phyloP scores from a whole-genome alignment of 2,797 vertebrate species.

The Chromobotia macracanthus region DNA sequence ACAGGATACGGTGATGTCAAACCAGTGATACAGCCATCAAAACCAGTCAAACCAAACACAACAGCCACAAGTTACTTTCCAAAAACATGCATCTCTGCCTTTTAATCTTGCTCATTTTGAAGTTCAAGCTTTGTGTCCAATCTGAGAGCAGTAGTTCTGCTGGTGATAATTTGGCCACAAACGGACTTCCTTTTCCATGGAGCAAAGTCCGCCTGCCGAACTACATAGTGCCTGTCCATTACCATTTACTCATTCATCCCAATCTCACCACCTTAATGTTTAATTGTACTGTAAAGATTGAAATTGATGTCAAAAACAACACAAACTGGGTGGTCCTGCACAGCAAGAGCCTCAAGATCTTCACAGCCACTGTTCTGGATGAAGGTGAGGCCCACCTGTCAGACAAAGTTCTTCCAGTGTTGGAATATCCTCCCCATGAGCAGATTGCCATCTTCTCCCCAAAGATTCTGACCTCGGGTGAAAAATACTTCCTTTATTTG shows the following conservation, averaged over 20 bases:
- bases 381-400: constrained; percentile 67
- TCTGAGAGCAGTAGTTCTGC: constrained; percentile 49
- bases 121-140: constrained; percentile 52
- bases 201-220: constrained; percentile 70
- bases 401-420: constrained; percentile 75
- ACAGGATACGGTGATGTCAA: constrained; percentile 12
- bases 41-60: constrained; percentile 6
- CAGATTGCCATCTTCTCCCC: constrained; percentile 82
- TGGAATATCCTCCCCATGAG: constrained; percentile 78
- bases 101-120: constrained; percentile 58
- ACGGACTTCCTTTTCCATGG: constrained; percentile 78
- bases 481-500: constrained; percentile 77
- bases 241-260: constrained; percentile 76
- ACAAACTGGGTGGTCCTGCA: constrained; percentile 79
- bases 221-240: constrained; percentile 78
- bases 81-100: constrained; percentile 57
- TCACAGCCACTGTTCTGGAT: constrained; percentile 73
- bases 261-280: constrained; percentile 77
- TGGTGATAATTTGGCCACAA: constrained; percentile 63
- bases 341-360: constrained; percentile 76
- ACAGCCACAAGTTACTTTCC: constrained; percentile 15
- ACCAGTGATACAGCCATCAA: too few species aligned
- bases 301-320: constrained; percentile 76
- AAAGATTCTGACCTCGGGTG: constrained; percentile 73
- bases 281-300: constrained; percentile 75